These are phyloP conservation scores for Parapristionchus giblindavisi DNA, from an alignment of 2,888 invertebrate genomes.

Conservation along the genomic window DNA sequence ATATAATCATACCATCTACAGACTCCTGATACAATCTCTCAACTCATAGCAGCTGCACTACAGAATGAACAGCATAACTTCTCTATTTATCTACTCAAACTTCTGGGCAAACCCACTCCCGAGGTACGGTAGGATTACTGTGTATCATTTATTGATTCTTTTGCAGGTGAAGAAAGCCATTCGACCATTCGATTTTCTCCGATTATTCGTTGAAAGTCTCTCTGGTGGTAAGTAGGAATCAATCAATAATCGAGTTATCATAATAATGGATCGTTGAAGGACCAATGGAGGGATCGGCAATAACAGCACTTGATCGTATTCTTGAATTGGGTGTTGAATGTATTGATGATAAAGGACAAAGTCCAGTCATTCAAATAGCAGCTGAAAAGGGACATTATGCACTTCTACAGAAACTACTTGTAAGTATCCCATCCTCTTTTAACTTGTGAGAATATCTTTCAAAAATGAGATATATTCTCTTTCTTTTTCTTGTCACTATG, in stretches of 20 bases:
- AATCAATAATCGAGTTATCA: too few species aligned
- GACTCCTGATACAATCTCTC: slow-evolving; percentile 28
- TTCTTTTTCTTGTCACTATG: too few species aligned
- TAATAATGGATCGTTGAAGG: neutral
- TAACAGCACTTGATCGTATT: slow-evolving; percentile 1
- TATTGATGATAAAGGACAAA: neutral
- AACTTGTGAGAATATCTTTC: too few species aligned
- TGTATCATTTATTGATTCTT: neutral
- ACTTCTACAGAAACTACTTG: slow-evolving; percentile 9
- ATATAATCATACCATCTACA: neutral
- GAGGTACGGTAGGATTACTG: neutral
- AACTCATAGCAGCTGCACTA: slow-evolving; percentile 30
- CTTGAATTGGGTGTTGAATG: slow-evolving; percentile 14
- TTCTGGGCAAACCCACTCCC: slow-evolving; percentile 27
- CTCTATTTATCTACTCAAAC: slow-evolving; percentile 31
- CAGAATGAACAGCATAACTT: slow-evolving; percentile 38
- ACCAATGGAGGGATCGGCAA: slow-evolving; percentile 27
- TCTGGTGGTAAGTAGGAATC: neutral
- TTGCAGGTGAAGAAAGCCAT: slow-evolving; percentile 24
- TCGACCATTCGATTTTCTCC: slow-evolving; percentile 9
- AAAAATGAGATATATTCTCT: neutral
- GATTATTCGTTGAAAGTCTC: slow-evolving; percentile 21
- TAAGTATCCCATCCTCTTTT: neutral
- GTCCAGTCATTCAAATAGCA: slow-evolving; percentile 9
- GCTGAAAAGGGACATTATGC: slow-evolving; percentile 19